phyloP scores from a whole-genome alignment of 1,140 invertebrate species.

The Hypothenemus hampei region DNA sequence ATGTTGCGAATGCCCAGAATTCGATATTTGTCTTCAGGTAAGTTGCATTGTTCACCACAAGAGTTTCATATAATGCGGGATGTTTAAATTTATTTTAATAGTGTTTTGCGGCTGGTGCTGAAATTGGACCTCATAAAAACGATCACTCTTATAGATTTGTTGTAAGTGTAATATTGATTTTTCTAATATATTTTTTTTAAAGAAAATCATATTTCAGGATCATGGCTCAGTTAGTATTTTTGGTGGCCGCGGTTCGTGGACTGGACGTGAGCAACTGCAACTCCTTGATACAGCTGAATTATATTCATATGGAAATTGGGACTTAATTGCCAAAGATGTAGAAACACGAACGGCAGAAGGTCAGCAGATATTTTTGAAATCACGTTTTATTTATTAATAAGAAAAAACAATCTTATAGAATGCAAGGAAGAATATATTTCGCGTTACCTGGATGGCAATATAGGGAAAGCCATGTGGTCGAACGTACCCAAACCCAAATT shows the following conservation, averaged over 20 bases:
- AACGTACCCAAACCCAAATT: slow-evolving; percentile 61
- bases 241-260: slow-evolving; percentile 75
- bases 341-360: slow-evolving; percentile 79
- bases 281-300: slow-evolving; percentile 91
- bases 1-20: slow-evolving; percentile 81
- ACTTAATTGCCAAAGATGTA: slow-evolving; percentile 81
- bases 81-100: slow-evolving; percentile 51
- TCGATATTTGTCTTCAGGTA: slow-evolving; percentile 90
- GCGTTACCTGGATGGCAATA: slow-evolving; percentile 83
- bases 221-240: slow-evolving; percentile 74
- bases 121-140: slow-evolving; percentile 86
- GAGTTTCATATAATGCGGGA: not conserved
- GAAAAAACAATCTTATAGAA: slow-evolving; percentile 55
- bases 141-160: slow-evolving; percentile 87
- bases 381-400: not conserved
- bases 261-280: slow-evolving; percentile 81
- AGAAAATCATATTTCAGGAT: slow-evolving; percentile 54
- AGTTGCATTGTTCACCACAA: slow-evolving; percentile 21
- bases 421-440: slow-evolving; percentile 89
- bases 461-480: slow-evolving; percentile 81
- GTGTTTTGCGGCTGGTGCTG: slow-evolving; percentile 90
- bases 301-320: slow-evolving; percentile 95
- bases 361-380: slow-evolving; percentile 37
- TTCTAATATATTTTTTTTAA: not conserved
- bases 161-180: too few relatives aligned